A percentile compares a stretch with the other conserved stretches of the same genome.
Evolutionary conservation across 2,888 invertebrate species (phyloP).

Genomic region (Diaperis boleti): DNA sequence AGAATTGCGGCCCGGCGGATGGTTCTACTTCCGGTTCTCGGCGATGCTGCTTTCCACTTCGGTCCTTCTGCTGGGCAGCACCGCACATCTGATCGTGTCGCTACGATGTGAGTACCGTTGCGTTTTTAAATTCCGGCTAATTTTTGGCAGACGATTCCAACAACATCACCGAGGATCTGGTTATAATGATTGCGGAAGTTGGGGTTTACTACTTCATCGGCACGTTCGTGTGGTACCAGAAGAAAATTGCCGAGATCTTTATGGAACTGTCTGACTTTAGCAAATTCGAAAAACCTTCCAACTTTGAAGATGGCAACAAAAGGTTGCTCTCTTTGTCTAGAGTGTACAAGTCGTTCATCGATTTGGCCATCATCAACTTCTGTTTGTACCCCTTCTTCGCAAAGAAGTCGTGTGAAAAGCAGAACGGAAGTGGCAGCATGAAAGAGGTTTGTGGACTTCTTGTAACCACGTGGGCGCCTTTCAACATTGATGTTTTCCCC

Average conservation of each 20-base stretch:
- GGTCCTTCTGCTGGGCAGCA: slow-evolving; percentile 1
- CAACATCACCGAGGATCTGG: slow-evolving; percentile 28
- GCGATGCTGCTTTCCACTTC: background rate
- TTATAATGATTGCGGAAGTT: slow-evolving; percentile 18
- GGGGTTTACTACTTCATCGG: slow-evolving; percentile 29
- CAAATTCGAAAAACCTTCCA: slow-evolving; percentile 2
- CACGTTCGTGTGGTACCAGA: slow-evolving; percentile 19
- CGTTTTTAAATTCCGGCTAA: background rate
- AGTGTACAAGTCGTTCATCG: slow-evolving; percentile 14
- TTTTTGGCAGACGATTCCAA: slow-evolving; percentile 21
- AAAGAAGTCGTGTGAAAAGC: slow-evolving; percentile 11
- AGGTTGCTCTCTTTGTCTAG: slow-evolving; percentile 9
- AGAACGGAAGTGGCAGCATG: slow-evolving; percentile 1
- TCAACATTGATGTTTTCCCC: slow-evolving; percentile 23
- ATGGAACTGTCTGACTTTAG: slow-evolving; percentile 26
- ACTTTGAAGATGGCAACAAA: slow-evolving; percentile 26
- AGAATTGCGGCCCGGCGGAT: background rate
- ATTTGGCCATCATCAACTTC: slow-evolving; percentile 4
- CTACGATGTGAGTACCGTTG: slow-evolving; percentile 3
- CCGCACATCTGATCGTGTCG: slow-evolving; percentile 1
- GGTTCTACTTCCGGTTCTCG: background rate
- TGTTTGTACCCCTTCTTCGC: background rate
- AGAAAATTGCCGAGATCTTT: slow-evolving; percentile 14
- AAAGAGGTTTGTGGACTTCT: slow-evolving; percentile 33
- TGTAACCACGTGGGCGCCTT: slow-evolving; percentile 31